Percentiles rank a stretch among this genome's conserved stretches.
Evolutionary conservation across 2,797 vertebrate species (phyloP).

Genomic region (Cyprinodon diabolis): DNA sequence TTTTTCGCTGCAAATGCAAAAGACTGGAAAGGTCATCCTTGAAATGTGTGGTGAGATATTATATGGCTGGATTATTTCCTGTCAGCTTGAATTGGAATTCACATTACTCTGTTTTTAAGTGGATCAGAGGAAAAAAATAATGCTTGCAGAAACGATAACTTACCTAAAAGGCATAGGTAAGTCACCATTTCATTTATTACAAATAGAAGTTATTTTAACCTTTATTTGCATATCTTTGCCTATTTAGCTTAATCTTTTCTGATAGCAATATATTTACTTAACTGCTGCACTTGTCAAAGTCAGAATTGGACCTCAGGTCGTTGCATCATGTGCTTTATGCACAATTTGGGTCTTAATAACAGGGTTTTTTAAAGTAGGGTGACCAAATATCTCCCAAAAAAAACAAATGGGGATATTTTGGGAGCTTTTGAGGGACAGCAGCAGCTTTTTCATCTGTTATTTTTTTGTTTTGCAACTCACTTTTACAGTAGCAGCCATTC

Average conservation of each 20-base stretch:
- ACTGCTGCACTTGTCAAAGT: neutral
- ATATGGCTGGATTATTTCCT: conserved; percentile 62
- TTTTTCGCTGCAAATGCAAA: conserved; percentile 56
- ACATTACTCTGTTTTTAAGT: conserved; percentile 49
- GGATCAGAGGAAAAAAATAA: conserved; percentile 13
- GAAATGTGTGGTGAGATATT: conserved; percentile 70
- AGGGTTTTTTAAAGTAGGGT: neutral
- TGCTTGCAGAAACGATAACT: neutral
- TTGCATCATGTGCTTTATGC: neutral
- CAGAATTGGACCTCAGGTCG: neutral
- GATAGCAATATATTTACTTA: neutral
- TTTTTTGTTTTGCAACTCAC: too few species aligned
- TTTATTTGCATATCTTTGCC: neutral
- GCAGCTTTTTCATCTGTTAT: too few species aligned
- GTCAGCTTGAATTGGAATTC: conserved; percentile 67
- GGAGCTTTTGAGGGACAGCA: too few species aligned
- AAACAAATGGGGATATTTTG: too few species aligned
- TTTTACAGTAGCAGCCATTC: too few species aligned
- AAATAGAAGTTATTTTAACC: neutral
- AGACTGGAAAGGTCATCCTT: conserved; percentile 77
- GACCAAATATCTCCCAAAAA: too few species aligned
- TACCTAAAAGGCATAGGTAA: neutral
- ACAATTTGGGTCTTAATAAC: neutral
- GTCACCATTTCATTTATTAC: neutral
- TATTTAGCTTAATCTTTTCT: neutral